Evolutionary conservation across 1,140 invertebrate genomes (phyloP).

Genomic region (Coenobita brevimanus): DNA sequence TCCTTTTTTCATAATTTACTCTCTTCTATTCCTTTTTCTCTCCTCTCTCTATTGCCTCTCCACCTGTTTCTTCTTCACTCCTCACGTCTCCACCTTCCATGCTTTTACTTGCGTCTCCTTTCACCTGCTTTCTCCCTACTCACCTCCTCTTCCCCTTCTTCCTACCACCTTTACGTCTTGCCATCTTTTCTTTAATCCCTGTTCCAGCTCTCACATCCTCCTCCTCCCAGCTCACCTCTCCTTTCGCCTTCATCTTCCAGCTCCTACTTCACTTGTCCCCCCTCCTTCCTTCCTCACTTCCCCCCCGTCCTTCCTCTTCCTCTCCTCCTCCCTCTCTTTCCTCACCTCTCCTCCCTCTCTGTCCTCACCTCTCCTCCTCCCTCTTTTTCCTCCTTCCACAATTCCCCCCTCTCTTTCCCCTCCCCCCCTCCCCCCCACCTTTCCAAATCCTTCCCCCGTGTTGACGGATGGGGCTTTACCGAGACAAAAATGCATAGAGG

Average conservation of each 20-base stretch:
- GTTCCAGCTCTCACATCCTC: conserved; percentile 10
- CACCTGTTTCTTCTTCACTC: not conserved
- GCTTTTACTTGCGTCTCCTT: no score
- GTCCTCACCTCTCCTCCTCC: no score
- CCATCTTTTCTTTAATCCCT: not conserved
- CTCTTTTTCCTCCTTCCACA: not conserved
- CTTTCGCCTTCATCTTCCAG: not conserved
- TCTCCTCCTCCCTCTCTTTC: not conserved
- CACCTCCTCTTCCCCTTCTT: conserved; percentile 51
- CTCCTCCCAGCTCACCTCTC: not conserved
- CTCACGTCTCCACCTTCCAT: not conserved
- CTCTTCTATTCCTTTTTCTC: not conserved
- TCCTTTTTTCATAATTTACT: not conserved
- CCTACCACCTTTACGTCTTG: not conserved
- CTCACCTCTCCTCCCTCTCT: not conserved
- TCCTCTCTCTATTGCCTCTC: not conserved
- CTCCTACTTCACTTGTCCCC: not conserved
- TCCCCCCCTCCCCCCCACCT: conserved; percentile 2
- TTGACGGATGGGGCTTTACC: no score
- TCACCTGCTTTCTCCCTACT: not conserved
- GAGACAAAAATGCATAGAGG: no score
- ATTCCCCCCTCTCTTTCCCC: not conserved
- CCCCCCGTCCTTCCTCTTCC: not conserved
- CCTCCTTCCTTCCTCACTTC: not conserved
- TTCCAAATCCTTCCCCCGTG: not conserved